These are phyloP conservation scores for Promerops cafer DNA, from an alignment of 2,113 vertebrate genomes.

Conservation along the genomic window DNA sequence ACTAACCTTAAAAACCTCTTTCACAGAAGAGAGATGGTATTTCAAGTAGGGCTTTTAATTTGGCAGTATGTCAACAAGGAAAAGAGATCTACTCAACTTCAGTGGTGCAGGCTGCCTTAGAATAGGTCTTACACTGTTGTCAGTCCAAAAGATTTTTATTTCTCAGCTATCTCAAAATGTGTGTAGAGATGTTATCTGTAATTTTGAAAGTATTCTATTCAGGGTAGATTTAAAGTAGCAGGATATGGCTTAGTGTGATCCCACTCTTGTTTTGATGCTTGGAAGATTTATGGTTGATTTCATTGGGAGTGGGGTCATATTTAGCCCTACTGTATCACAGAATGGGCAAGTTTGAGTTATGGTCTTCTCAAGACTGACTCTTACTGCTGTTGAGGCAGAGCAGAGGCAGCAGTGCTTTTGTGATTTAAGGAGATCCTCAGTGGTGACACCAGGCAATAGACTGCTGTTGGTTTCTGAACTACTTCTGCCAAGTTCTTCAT, in stretches of 20 bases:
- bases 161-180: neutral
- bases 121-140: neutral
- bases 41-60: slow-evolving; percentile 1
- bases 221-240: neutral
- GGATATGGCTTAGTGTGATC: neutral
- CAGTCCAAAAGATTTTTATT: neutral
- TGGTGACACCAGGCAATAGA: neutral
- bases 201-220: neutral
- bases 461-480: neutral
- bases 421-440: neutral
- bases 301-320: neutral
- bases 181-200: neutral
- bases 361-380: neutral
- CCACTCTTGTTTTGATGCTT: neutral
- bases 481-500: neutral
- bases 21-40: neutral
- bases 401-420: neutral
- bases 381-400: neutral
- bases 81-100: neutral
- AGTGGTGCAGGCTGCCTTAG: neutral
- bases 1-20: neutral
- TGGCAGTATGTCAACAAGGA: neutral
- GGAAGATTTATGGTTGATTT: neutral
- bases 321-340: neutral
- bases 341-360: neutral